Conservation (phyloP, 2,797 vertebrate species). For the Oceanodroma leucorhoa region DNA sequence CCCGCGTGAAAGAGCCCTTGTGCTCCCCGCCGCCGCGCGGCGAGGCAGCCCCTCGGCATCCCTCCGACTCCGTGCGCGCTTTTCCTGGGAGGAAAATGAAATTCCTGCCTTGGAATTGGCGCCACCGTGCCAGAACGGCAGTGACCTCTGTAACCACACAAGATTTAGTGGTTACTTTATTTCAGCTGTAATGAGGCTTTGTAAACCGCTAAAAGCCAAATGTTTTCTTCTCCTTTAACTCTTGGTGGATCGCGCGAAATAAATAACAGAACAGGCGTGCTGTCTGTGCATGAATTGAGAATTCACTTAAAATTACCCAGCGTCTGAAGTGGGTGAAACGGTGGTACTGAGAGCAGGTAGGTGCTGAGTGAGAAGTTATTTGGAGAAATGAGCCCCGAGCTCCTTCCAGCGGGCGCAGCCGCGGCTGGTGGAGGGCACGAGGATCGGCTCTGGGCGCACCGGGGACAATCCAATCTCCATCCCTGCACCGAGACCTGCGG, state of each 20-base stretch:
- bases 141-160: constrained; percentile 75
- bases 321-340: not conserved
- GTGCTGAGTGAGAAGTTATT: constrained; percentile 27
- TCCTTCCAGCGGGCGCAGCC: not conserved
- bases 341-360: not conserved
- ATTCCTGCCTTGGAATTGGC: constrained; percentile 66
- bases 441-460: rapidly evolving
- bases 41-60: not conserved
- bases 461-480: rapidly evolving
- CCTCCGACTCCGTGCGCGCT: not conserved
- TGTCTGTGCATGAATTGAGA: not conserved
- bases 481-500: rapidly evolving
- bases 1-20: not conserved
- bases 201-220: constrained; percentile 71
- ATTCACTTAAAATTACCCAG: not conserved
- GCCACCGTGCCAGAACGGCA: constrained; percentile 66
- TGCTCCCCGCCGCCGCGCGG: not conserved
- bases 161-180: constrained; percentile 76
- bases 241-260: not conserved
- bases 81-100: constrained; percentile 40
- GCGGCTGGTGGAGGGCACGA: rapidly evolving
- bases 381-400: not conserved
- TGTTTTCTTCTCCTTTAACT: constrained; percentile 60
- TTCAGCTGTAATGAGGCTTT: constrained; percentile 75
- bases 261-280: not conserved